Evolutionary conservation across 2,113 vertebrate species (phyloP), one percentile per base, ranked within the genome.

Genomic region (Limnothrissa miodon): DNA sequence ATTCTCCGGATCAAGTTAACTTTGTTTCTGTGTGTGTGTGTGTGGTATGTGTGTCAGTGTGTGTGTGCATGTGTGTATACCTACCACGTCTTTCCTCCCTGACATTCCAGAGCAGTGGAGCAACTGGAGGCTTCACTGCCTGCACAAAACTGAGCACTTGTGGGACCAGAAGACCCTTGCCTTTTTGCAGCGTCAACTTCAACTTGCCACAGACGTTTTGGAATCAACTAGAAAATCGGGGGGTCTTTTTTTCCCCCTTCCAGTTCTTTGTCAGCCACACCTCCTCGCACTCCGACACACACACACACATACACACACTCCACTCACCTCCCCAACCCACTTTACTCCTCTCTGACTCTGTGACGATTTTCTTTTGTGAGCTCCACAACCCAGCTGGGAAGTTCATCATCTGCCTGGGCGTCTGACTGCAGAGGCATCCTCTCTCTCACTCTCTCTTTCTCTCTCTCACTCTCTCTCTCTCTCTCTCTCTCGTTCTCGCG

Each of bases 61-160:
- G 83, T 81, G 86, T 70, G 81, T 85, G 83, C 83, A 82, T 81
- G 85, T 85, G 84, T 87, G 45, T 81, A 45, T 78, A 80, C 83
- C 82, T 92, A 89, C 89, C 89, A 80, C 86, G 89, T 92, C 90
- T 87, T 88, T 90, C 91, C 88, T 91, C 86, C 82, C 91, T 92
- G 89, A 88, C 90, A 92, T 93, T 94, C 91, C 91, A 91, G 83
- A 80, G 83, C 81, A 85, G 90, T 80, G 78, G 84, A 89, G 83
- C 89, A 85, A 90, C 81, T n/a, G 81, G 80, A 86, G 87, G 84
- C 85, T 85, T 78, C 74, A 33, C 89, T 91, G 87, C 83, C 81
- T 82, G 86, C 80, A 59, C 79, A 87, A 83, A 80, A 86, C 86
- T 78, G 83, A 89, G 81, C 70, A 19, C 33, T 81, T 9, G 4